A percentile compares a stretch with the other conserved stretches of the same genome.
phyloP scores from a whole-genome alignment of 2,888 invertebrate genomes.

The Oxytorus armatus region DNA sequence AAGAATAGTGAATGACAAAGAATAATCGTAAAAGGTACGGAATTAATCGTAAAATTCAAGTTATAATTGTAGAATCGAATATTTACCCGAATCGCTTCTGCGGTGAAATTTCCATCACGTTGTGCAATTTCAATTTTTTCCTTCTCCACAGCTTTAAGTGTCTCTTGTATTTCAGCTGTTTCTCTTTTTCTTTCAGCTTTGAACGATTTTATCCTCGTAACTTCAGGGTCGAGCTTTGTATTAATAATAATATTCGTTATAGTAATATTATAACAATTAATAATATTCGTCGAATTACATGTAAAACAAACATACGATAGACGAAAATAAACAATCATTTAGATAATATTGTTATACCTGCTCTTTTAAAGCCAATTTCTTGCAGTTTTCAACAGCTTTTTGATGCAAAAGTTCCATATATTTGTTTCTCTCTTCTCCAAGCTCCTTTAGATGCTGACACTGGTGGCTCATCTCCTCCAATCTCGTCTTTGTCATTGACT shows the following conservation, averaged over 20 bases:
- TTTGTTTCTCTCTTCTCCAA: slow-evolving; percentile 57
- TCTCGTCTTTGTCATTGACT: slow-evolving; percentile 62
- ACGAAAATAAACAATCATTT: background rate
- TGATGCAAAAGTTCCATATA: slow-evolving; percentile 61
- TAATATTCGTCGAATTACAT: slow-evolving; percentile 1
- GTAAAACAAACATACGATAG: slow-evolving; percentile 7
- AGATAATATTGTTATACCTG: slow-evolving; percentile 66
- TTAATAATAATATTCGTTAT: no score
- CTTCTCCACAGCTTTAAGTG: slow-evolving; percentile 54
- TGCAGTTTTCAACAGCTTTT: slow-evolving; percentile 64
- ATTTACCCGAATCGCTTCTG: slow-evolving; percentile 69
- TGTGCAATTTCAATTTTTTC: slow-evolving; percentile 61
- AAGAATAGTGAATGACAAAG: background rate
- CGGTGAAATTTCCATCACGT: slow-evolving; percentile 56
- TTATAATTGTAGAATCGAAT: background rate
- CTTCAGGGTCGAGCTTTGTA: slow-evolving; percentile 68
- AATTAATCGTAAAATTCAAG: slow-evolving; percentile 7
- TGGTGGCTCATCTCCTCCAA: slow-evolving; percentile 44
- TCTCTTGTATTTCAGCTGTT: slow-evolving; percentile 34
- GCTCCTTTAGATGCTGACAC: slow-evolving; percentile 59
- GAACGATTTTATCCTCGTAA: slow-evolving; percentile 52
- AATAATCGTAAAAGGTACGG: slow-evolving; percentile 32
- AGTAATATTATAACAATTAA: slow-evolving; percentile 23
- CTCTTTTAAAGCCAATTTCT: slow-evolving; percentile 66
- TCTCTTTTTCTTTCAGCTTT: slow-evolving; percentile 57